phyloP scores from a whole-genome alignment of 2,113 vertebrate genomes.

The Marmota flaviventris region DNA sequence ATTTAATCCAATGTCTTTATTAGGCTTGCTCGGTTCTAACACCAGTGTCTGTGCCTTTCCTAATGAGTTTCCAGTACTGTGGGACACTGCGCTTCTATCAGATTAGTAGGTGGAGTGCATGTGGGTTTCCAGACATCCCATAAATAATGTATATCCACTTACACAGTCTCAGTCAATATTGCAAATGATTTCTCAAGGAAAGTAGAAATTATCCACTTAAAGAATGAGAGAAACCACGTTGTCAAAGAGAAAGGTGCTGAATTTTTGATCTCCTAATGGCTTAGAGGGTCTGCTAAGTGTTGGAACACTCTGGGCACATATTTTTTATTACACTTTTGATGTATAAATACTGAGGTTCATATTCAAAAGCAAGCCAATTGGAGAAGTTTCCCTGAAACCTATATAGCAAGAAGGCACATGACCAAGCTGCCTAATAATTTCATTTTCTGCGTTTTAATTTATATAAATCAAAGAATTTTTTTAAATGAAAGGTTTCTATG shows the following conservation, averaged over 20 bases:
- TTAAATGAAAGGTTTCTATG: neutral
- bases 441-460: slow-evolving; percentile 30
- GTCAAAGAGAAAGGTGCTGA: neutral
- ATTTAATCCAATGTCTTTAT: slow-evolving; percentile 60
- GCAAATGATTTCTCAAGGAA: slow-evolving; percentile 55
- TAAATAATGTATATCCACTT: slow-evolving; percentile 62
- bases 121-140: slow-evolving; percentile 1
- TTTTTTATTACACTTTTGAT: slow-evolving; percentile 30
- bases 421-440: neutral
- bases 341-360: neutral
- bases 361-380: neutral
- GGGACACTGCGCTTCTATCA: neutral
- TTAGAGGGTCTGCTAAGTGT: neutral
- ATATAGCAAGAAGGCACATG: neutral
- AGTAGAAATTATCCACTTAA: neutral
- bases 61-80: slow-evolving; percentile 45
- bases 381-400: neutral
- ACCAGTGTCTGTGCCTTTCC: slow-evolving; percentile 16
- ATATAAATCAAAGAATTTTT: slow-evolving; percentile 18
- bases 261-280: neutral
- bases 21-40: slow-evolving; percentile 41
- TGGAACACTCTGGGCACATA: neutral
- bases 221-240: neutral
- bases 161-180: neutral
- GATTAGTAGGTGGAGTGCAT: neutral